Evolutionary conservation across 2,113 vertebrate species (phyloP), one percentile per base, ranked within the genome.

Genomic region (Urocolius indicus): DNA sequence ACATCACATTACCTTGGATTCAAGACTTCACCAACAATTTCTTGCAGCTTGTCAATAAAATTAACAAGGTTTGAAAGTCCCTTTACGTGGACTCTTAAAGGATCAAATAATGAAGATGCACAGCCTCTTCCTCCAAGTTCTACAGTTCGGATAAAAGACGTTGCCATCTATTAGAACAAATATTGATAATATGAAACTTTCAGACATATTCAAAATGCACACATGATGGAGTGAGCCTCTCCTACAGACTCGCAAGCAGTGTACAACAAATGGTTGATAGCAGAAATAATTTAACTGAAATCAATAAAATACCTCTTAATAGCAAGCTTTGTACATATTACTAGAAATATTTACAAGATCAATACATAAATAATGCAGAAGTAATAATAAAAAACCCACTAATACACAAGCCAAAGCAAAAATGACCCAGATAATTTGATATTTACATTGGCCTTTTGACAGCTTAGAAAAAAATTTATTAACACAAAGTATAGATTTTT

Each of bases 121-220:
- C 98, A 99, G 45, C 98, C 98, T 97, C 98, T 99, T 29, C 99
- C 99, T 90, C 99, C 99, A 57, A 99, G 98, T 94, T 99, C 98
- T 65, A 99, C 87, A 2, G 97, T 97, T 90, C 99, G 97, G 84
- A 99, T 97, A 85, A 99, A 99, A 12, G 99, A 99, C 6, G 98
- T 99, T 61, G 98, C 98, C 72, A 97, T 96, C 98, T 98, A 49
- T 32, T 32, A 92, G 41, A n/a, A 93, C 34, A 97, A 95, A 90
- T 12, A 81, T 22, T 71, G 79, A 69, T n/a, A 91, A 91, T 63
- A 77, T 61, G 55, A 97, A 95, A 87, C 17, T 52, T 3, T 49
- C 38, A 67, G 41, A 24, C 26, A 75, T 13, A 78, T 4, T 15
- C 6, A 17, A 54, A 58, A 63, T 23, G 27, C 27, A 82, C 5